Percentiles rank a stretch among this genome's conserved stretches.
phyloP scores from a whole-genome alignment of 2,113 vertebrate genomes.

The Myrmecobius fasciatus region DNA sequence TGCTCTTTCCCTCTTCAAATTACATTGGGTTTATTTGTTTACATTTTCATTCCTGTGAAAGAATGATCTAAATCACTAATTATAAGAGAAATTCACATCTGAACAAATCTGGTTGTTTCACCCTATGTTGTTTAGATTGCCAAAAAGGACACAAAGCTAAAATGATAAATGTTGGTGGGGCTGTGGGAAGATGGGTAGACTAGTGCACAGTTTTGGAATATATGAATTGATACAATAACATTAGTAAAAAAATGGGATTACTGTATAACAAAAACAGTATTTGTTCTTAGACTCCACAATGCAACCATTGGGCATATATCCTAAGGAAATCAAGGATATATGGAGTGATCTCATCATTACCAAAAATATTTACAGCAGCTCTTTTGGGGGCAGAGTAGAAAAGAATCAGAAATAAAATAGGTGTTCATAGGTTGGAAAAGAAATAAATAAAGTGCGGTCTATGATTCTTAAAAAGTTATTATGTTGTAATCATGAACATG shows the following conservation, averaged over 20 bases:
- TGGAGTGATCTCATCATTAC: background rate
- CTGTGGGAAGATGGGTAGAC: background rate
- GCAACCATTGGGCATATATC: background rate
- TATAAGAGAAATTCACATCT: background rate
- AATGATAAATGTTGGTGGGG: background rate
- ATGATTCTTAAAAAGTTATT: background rate
- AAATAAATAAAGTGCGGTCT: background rate
- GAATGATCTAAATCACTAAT: background rate
- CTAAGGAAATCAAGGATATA: background rate
- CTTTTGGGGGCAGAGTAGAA: background rate
- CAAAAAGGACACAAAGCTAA: background rate
- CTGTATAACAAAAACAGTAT: background rate
- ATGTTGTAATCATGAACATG: background rate
- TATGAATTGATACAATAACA: background rate
- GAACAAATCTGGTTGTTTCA: background rate
- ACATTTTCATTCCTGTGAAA: background rate
- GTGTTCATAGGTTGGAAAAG: background rate
- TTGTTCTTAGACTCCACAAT: background rate
- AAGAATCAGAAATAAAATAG: background rate
- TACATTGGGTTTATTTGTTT: background rate
- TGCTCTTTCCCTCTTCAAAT: background rate
- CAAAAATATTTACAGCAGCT: background rate
- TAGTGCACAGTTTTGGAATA: background rate
- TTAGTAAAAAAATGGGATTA: background rate
- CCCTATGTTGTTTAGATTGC: background rate